Base-by-base conservation (phyloP, 2,888 invertebrate genomes). In the Pharmacophagus antenor region DNA sequence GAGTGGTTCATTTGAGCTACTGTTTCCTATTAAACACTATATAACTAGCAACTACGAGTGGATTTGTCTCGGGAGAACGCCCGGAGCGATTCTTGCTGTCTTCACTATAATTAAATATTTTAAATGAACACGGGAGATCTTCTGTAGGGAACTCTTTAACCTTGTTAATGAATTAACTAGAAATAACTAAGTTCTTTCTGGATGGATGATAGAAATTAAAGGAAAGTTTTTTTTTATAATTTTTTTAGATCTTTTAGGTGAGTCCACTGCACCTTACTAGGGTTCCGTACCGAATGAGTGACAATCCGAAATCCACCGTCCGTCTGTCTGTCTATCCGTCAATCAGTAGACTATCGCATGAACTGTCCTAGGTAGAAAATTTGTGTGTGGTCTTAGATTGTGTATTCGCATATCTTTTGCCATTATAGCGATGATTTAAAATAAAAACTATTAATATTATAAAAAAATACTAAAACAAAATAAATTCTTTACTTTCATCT, bases 31-130 rank as follows among this genome's bases (percentile, higher is more conserved):
- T 23, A 57, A 21, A 31, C 51, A 44, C 57, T 57, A 46, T 25
- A 27, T 57, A 57, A 56, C 42, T 41, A 42, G 50, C 42, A 12
- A 27, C 44, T 31, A n/a, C 37, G 37, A 50, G 42, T 17, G 42
- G 42, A 51, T 51, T 50, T 31, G 44, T 27, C 20, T 42, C 7
- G 42, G 25, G 27, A 31, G 12, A 18, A 22, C 27, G 57, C 57
- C 31, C 1, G 21, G 44, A 37, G 51, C 57, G 42, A 23, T 57
- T 31, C 21, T 17, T 10, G 15, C 57, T 22, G 17, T 51, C 51
- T 57, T 10, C 57, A 7, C 20, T 44, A 51, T 57, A 57, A 57
- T 57, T 57, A 51, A 57, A 57, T 57, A 51, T 57, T 57, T 57
- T 22, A 57, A 57, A 57, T 31, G 50, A 57, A 57, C 4, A 44